These are phyloP conservation scores for Theristus sp. DNA, from an alignment of 2,888 invertebrate genomes.

Conservation along the genomic window DNA sequence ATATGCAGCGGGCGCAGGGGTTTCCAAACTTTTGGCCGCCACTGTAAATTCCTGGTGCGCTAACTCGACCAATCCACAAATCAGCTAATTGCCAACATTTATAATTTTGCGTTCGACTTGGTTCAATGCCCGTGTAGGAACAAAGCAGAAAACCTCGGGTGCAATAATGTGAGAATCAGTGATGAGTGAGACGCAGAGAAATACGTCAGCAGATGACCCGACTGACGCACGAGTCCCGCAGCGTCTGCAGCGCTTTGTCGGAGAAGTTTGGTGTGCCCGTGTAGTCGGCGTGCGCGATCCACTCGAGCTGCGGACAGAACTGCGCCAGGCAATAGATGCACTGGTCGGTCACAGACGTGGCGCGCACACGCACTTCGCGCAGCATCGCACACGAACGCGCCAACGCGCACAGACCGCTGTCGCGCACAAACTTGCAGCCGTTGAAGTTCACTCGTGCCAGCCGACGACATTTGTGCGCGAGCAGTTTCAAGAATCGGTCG, in stretches of 20 bases:
- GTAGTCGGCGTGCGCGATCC: slow-evolving; percentile 25
- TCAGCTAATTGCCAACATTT: too few relatives aligned
- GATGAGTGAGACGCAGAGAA: too few relatives aligned
- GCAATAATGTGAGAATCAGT: too few relatives aligned
- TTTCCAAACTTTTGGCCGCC: too few relatives aligned
- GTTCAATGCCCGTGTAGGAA: too few relatives aligned
- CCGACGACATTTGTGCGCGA: slow-evolving; percentile 20
- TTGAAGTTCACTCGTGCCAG: slow-evolving; percentile 21
- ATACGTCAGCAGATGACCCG: slow-evolving; percentile 23
- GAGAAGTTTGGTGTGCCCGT: slow-evolving; percentile 23
- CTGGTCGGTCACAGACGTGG: slow-evolving; percentile 24
- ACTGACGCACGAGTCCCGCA: slow-evolving; percentile 22
- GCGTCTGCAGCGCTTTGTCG: slow-evolving; percentile 19
- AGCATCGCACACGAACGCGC: slow-evolving; percentile 6
- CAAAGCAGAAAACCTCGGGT: too few relatives aligned
- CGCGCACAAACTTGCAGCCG: slow-evolving; percentile 23
- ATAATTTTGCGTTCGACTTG: too few relatives aligned
- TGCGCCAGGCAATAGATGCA: slow-evolving; percentile 22
- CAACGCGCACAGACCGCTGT: slow-evolving; percentile 22
- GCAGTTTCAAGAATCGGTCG: slow-evolving; percentile 21
- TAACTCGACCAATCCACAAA: too few relatives aligned
- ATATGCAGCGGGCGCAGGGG: too few relatives aligned
- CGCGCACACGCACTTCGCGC: slow-evolving; percentile 19
- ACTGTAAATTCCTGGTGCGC: too few relatives aligned
- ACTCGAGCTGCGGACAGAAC: slow-evolving; percentile 24